These are phyloP conservation scores for Chrysopilus asiliformis DNA, from an alignment of 2,888 invertebrate genomes.

Conservation along the genomic window DNA sequence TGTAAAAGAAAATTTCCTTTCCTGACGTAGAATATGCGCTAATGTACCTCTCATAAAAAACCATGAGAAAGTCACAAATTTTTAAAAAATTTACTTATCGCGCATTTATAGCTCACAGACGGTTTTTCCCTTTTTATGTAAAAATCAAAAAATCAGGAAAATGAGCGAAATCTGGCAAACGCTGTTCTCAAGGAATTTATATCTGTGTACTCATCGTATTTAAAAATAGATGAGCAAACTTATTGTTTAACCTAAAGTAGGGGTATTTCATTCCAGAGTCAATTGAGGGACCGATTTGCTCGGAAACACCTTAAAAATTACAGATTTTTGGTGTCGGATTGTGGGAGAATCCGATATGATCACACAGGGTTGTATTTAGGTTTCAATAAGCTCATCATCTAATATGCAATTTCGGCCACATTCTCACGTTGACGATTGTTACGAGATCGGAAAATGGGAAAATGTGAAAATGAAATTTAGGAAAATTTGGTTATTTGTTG, in stretches of 20 bases:
- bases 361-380: background rate
- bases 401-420: background rate
- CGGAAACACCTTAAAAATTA: background rate
- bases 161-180: background rate
- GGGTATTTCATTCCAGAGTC: background rate
- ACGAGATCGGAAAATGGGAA: too few relatives aligned
- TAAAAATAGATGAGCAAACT: conserved; percentile 19
- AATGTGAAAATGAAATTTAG: too few relatives aligned
- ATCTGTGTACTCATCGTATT: conserved; percentile 34
- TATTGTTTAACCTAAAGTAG: background rate
- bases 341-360: background rate
- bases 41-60: too few relatives aligned
- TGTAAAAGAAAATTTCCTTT: too few relatives aligned
- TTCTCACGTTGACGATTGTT: background rate
- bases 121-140: too few relatives aligned
- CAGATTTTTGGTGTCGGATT: background rate
- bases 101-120: too few relatives aligned
- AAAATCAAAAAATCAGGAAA: background rate
- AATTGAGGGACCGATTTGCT: background rate
- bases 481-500: too few relatives aligned
- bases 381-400: too few relatives aligned
- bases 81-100: too few relatives aligned
- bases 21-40: too few relatives aligned
- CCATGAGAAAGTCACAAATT: too few relatives aligned
- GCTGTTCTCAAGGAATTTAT: conserved; percentile 6